Percentiles rank a stretch among this genome's conserved stretches.
phyloP scores from a whole-genome alignment of 53 echinoderm and acorn worm genomes.

The Stichopus horrens region DNA sequence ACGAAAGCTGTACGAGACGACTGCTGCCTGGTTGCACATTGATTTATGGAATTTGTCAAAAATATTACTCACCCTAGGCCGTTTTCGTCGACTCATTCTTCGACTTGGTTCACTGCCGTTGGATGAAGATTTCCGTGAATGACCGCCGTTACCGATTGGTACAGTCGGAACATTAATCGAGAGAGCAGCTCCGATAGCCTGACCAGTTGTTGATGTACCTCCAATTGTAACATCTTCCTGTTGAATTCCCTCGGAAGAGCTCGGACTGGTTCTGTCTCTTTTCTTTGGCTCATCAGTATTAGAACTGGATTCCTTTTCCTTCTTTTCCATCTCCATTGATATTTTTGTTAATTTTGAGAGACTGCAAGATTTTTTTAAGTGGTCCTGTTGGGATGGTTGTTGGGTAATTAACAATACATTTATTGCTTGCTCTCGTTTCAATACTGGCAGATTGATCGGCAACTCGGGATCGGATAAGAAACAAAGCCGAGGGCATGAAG shows the following conservation, averaged over 20 bases:
- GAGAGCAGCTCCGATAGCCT: conserved; percentile 34
- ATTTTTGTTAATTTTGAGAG: neutral
- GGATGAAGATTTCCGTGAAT: conserved; percentile 26
- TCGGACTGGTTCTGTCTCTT: conserved; percentile 48
- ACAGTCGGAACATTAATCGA: conserved; percentile 27
- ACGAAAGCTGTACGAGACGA: neutral
- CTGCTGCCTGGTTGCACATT: neutral
- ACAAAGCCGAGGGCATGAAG: conserved; percentile 11
- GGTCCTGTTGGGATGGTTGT: conserved; percentile 14
- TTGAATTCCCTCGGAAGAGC: conserved; percentile 35
- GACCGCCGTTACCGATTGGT: conserved; percentile 3
- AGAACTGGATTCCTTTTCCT: conserved; percentile 64
- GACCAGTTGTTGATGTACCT: conserved; percentile 13
- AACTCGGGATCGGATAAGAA: conserved; percentile 11
- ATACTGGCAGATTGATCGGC: conserved; percentile 10
- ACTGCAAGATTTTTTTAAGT: conserved; percentile 1
- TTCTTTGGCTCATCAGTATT: conserved; percentile 72
- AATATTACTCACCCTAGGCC: conserved; percentile 53
- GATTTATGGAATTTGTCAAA: neutral
- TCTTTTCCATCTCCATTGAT: conserved; percentile 64
- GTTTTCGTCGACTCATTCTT: conserved; percentile 63
- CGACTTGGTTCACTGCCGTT: conserved; percentile 53
- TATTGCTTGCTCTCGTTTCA: conserved; percentile 11
- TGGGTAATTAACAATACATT: conserved; percentile 14
- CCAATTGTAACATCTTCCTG: conserved; percentile 38